These are phyloP conservation scores for Stenodema calcarata DNA, from an alignment of 2,888 invertebrate species.

Conservation along the genomic window DNA sequence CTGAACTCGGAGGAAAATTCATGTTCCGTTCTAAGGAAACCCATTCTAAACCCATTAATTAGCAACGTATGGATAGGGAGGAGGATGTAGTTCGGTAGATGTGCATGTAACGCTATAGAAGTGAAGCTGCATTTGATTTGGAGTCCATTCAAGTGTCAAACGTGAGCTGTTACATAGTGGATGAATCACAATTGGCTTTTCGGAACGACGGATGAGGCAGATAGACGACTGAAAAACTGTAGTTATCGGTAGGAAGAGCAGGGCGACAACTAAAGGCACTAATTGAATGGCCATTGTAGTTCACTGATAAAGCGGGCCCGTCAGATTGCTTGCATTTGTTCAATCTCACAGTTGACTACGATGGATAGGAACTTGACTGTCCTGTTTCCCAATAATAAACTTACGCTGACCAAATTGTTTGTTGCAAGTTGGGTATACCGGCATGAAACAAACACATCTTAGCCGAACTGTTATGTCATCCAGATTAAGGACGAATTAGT, in stretches of 20 bases:
- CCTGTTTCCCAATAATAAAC: background rate
- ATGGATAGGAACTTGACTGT: background rate
- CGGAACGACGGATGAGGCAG: background rate
- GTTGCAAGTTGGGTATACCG: no score
- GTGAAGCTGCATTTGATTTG: background rate
- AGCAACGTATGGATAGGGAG: background rate
- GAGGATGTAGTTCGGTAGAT: background rate
- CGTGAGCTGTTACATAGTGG: background rate
- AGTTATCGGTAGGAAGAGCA: background rate
- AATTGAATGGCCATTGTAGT: conserved; percentile 11
- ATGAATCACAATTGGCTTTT: background rate
- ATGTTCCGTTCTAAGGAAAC: no score
- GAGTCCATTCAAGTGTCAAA: background rate
- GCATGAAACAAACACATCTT: no score
- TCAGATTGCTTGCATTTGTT: conserved; percentile 2
- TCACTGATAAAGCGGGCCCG: background rate
- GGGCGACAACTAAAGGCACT: background rate
- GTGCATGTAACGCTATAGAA: background rate
- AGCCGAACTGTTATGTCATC: no score
- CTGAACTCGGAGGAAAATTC: no score
- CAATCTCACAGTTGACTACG: background rate
- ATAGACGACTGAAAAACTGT: background rate
- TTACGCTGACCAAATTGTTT: background rate
- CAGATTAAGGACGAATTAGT: no score
- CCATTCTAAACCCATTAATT: background rate